Evolutionary conservation across 2,797 vertebrate species (phyloP).

Genomic region (Halcyon badia): DNA sequence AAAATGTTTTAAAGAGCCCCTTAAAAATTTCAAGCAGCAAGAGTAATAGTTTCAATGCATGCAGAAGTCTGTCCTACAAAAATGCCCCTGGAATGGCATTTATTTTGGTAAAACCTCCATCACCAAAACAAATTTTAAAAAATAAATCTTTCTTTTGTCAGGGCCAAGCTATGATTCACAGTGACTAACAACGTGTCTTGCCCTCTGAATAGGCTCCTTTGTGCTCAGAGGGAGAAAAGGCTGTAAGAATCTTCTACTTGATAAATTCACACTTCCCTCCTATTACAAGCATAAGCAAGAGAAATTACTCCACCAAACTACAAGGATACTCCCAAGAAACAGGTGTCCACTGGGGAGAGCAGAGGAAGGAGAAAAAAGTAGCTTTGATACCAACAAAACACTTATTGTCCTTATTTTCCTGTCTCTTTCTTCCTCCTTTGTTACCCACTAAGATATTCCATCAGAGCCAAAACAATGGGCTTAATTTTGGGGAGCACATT

Average conservation of each 20-base stretch:
- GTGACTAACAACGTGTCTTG: constrained; percentile 25
- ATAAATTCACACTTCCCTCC: neutral
- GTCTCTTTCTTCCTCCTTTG: neutral
- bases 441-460: neutral
- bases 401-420: neutral
- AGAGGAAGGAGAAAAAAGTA: neutral
- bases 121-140: neutral
- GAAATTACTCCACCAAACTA: neutral
- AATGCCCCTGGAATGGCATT: neutral
- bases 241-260: neutral
- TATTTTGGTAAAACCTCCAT: constrained; percentile 9
- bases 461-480: neutral
- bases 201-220: constrained; percentile 39
- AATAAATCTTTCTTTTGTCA: neutral
- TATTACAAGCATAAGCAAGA: neutral
- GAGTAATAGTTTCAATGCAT: neutral
- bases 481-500: neutral
- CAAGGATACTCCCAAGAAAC: neutral
- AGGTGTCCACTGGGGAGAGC: neutral
- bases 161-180: constrained; percentile 42
- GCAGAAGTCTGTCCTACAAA: neutral
- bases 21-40: neutral
- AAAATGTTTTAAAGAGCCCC: neutral
- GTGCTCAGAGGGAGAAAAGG: constrained; percentile 1
- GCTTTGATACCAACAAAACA: neutral